Base-by-base conservation (phyloP, 2,888 invertebrate species). In the Ptychoptera contaminata region DNA sequence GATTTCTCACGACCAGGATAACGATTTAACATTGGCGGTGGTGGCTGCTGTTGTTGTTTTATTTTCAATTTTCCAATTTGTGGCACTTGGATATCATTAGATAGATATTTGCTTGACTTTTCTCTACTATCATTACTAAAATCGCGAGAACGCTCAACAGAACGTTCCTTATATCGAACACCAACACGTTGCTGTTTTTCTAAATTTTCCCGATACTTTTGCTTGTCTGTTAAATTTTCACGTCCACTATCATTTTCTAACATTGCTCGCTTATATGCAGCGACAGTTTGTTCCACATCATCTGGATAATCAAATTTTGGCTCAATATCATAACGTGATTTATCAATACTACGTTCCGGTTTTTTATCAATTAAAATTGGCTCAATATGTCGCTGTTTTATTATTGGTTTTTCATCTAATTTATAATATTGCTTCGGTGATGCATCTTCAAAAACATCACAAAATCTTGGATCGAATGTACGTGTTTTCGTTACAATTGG, bases 191-290 rank as follows among this genome's bases (percentile, higher is more conserved):
- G 38, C 6, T 42, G 34, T 35, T 42, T 42, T 11, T 42, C 42
- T 10, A 42, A 34, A 42, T 34, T 42, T 42, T 65, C 63, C 50
- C 61, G 57, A 50, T 62, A 65, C 46, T 65, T 65, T 23, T 66
- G 65, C 47, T 62, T 64, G 44, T 65, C 66, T 2, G 65, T 65
- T 30, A 65, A 55, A 50, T 65, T 65, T 48, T 63, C 62, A 43
- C 60, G 43, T 36, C 14, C 46, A 43, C 15, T 49, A 40, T 30
- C 52, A 51, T 11, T 47, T 55, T 36, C 58, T 51, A 36, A 54
- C 11, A 34, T 34, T 34, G 34, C 10, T 34, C 11, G 2, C 23
- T 34, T 34, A 34, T 34, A n/a, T 11, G 34, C 34, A 34, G 34
- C 10, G 6, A 34, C n/a, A 34, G 10, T 34, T 34, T n/a, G 10